Base-by-base conservation (phyloP, 1,140 invertebrate species). In the Teleopsis dalmanni region DNA sequence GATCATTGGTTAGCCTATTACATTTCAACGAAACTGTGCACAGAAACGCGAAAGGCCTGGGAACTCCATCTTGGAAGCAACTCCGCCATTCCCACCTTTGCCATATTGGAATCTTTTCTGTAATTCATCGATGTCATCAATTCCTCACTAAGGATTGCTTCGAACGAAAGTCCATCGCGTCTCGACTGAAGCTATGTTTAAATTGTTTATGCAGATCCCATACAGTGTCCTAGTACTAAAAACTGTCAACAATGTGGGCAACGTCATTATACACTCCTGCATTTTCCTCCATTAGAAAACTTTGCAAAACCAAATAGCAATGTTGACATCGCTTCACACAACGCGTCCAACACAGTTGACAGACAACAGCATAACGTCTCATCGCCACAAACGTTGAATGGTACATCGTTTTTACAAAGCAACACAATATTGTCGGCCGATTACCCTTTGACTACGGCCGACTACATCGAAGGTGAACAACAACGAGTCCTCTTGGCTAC, bases 401-500 rank as follows among this genome's bases (percentile, higher is more conserved):
- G 13, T 19, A 16, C 37, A n/a, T 8, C 19, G 13, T 19, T 13
- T 2, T 19, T 6, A 6, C 37, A 7, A 38, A 4, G 21, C 37
- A 34, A 13, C 33, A 34, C 6, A 16, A 13, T 34, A 13, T 19
- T 25, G 22, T 9, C 4, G 26, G 11, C n/a, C n/a, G n/a, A n/a
- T n/a, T n/a, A n/a, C n/a, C n/a, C n/a, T n/a, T n/a, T n/a, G n/a
- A n/a, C n/a, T n/a, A n/a, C n/a, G n/a, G n/a, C n/a, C n/a, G n/a
- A n/a, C n/a, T n/a, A n/a, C n/a, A n/a, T n/a, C n/a, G n/a, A n/a
- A n/a, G n/a, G n/a, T n/a, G n/a, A n/a, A n/a, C n/a, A n/a, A n/a
- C n/a, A n/a, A n/a, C n/a, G n/a, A n/a, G 40, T 42, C 6, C 40
- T 42, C 6, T 19, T 42, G n/a, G 40, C 40, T 26, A 42, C 40